A percentile compares a stretch with the other conserved stretches of the same genome.
Evolutionary conservation across 2,797 vertebrate genomes (phyloP).

Genomic region (Anabacerthia variegaticeps): DNA sequence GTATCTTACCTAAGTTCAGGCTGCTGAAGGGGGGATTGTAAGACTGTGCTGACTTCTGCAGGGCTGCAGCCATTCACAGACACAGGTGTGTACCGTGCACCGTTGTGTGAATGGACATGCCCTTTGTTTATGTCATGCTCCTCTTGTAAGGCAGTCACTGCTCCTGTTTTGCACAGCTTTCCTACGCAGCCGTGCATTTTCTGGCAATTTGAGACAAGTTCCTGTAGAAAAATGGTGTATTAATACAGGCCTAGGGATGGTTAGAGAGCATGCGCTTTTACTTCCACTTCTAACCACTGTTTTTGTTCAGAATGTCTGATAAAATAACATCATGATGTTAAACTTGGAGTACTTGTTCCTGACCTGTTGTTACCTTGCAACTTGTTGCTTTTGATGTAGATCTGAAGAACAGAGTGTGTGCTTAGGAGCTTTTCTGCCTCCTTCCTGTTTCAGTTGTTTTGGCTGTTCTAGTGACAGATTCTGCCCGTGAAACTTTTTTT

Average conservation of each 20-base stretch:
- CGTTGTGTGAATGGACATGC: background rate
- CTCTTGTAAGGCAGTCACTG: background rate
- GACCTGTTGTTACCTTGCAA: background rate
- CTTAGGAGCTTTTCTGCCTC: background rate
- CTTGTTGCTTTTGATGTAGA: background rate
- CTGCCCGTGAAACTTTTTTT: background rate
- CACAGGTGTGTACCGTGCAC: accelerated
- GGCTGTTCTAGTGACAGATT: background rate
- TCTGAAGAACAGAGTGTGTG: background rate
- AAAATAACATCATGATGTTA: background rate
- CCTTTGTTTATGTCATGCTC: background rate
- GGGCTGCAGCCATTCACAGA: background rate
- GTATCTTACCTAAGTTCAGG: background rate
- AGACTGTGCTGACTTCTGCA: background rate
- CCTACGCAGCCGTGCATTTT: accelerated
- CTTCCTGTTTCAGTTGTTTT: background rate
- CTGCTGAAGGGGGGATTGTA: background rate
- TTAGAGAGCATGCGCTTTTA: background rate
- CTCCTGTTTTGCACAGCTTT: background rate
- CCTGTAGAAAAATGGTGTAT: background rate
- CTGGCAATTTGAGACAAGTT: background rate
- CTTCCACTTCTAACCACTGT: background rate
- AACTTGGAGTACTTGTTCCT: background rate
- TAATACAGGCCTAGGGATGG: background rate
- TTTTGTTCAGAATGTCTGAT: background rate